These are phyloP conservation scores for Falco punctatus DNA, from an alignment of 2,113 vertebrate genomes.

Conservation along the genomic window DNA sequence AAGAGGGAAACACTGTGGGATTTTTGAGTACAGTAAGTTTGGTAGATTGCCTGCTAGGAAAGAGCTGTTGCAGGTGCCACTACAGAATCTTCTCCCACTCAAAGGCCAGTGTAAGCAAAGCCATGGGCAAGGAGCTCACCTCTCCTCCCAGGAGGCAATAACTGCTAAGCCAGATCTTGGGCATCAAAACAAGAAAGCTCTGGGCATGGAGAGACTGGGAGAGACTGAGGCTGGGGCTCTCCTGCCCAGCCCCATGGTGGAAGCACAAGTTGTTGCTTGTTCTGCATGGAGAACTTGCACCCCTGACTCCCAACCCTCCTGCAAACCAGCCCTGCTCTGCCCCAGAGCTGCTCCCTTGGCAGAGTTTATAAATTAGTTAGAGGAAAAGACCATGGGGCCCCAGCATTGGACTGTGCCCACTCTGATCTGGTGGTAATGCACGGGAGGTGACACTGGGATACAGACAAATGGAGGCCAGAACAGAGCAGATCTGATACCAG, in stretches of 20 bases:
- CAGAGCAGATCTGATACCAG: background rate
- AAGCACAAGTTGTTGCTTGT: background rate
- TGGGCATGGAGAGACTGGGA: background rate
- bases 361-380: background rate
- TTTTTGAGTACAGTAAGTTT: background rate
- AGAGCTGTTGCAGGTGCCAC: background rate
- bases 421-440: background rate
- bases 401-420: background rate
- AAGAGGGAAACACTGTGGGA: background rate
- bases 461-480: background rate
- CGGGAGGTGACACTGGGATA: background rate
- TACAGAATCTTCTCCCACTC: background rate
- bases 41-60: background rate
- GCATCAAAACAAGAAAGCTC: background rate
- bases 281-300: fast-evolving
- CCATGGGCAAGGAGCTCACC: background rate
- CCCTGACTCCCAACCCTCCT: background rate
- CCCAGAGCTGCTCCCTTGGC: too few species aligned
- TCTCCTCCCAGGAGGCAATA: background rate
- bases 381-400: fast-evolving
- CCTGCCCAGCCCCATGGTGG: background rate
- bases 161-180: background rate
- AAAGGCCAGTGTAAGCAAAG: background rate
- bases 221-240: background rate
- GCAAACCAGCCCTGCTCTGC: background rate